phyloP scores from a whole-genome alignment of 2,888 invertebrate genomes.

The Meteorus colon region DNA sequence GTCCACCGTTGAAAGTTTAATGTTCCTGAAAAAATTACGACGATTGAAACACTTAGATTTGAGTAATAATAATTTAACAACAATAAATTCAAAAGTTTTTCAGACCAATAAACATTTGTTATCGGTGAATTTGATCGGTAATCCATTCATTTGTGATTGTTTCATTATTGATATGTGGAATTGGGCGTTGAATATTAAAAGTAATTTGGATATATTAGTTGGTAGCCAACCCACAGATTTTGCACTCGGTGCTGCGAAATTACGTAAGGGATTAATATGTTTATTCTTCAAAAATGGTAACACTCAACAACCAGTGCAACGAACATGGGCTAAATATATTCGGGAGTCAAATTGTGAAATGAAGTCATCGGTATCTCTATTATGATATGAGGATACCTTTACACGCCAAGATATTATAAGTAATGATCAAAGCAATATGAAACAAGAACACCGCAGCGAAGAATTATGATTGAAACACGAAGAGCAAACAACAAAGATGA shows the following conservation, averaged over 20 bases:
- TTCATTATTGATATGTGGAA: constrained; percentile 83
- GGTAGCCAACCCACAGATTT: constrained; percentile 81
- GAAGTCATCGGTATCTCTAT: constrained; percentile 40
- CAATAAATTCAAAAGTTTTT: constrained; percentile 77
- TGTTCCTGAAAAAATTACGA: constrained; percentile 76
- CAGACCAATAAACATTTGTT: constrained; percentile 77
- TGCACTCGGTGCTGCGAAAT: constrained; percentile 79
- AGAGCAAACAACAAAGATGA: background rate
- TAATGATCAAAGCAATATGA: background rate
- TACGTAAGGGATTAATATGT: constrained; percentile 79
- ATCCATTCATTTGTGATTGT: constrained; percentile 83
- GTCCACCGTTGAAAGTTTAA: constrained; percentile 74
- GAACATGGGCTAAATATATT: constrained; percentile 84
- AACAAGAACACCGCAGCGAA: background rate
- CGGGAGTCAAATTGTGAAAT: constrained; percentile 79
- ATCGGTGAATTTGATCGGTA: constrained; percentile 79
- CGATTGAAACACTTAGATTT: constrained; percentile 79
- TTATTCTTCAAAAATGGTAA: constrained; percentile 56
- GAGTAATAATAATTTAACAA: constrained; percentile 78
- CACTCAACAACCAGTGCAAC: constrained; percentile 48
- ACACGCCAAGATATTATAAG: constrained; percentile 49
- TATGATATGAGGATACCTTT: constrained; percentile 61
- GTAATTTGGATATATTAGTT: constrained; percentile 79
- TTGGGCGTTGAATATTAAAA: constrained; percentile 81
- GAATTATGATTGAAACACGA: background rate